Evolutionary conservation across 1,140 invertebrate genomes (phyloP), one percentile per base, ranked within the genome.

Genomic region (Lysiphlebus fabarum): DNA sequence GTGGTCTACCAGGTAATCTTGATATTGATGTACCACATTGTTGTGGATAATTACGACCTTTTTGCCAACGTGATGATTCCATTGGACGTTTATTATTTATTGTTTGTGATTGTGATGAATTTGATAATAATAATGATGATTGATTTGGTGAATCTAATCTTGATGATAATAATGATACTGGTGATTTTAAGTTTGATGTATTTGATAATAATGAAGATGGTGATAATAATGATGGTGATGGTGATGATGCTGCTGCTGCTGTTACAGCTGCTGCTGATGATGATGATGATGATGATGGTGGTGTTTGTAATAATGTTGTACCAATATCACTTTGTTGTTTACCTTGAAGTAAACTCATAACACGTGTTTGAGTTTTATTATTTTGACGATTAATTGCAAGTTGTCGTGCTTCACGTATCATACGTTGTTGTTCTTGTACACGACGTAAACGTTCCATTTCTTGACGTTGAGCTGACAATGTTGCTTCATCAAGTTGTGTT

Each of bases 391-490:
- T 87, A 38, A 88, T 80, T 41, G 85, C 83, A 58, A 88, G 87
- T 73, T 89, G 87, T 64, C 85, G 81, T 33, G 89, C 83, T 74
- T 92, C 90, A 62, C 90, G 84, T 64, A 91, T 87, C 53, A 89
- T 85, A 67, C 86, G 84, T 67, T 92, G 90, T 67, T 92, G 90
- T 67, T 91, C 90, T 70, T 91, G 90, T 34, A 93, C 89, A n/a
- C 90, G 81, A 11, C 87, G 83, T 50, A 92, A 78, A 71, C 95
- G 82, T 71, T 96, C 94, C 66, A 90, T 88, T 78, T 98, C 95
- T 72, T 95, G 93, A 38, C 91, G 82, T 73, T 97, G 94, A 4
- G 95, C 95, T 26, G 87, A 87, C n/a, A 96, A 71, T 6, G 95
- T 97, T 7, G 91, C 90, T 64, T 92, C 90, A 71, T 97, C 95